phyloP scores from a whole-genome alignment of 2,888 invertebrate genomes.

The Allolobophora icterica region DNA sequence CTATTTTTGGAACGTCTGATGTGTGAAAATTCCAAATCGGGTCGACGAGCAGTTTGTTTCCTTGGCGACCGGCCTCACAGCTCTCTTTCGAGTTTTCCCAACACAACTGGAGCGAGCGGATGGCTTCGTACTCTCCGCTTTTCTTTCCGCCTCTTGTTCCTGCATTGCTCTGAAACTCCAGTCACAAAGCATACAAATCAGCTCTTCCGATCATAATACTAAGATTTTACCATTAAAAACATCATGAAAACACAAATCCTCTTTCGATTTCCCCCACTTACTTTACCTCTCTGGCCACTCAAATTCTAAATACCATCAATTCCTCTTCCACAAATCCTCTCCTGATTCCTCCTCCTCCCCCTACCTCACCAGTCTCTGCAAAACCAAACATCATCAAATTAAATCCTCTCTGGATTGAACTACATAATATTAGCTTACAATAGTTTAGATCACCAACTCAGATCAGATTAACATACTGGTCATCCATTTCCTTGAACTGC shows the following conservation, averaged over 20 bases:
- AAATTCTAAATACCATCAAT: no score
- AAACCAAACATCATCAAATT: no score
- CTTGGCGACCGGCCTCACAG: not conserved
- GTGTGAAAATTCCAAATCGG: not conserved
- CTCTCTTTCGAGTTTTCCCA: not conserved
- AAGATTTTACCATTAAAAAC: no score
- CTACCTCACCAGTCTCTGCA: no score
- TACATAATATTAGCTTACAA: not conserved
- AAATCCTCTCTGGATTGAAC: not conserved
- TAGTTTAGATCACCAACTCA: not conserved
- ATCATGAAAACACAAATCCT: no score
- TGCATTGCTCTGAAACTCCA: not conserved
- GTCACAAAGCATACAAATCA: not conserved
- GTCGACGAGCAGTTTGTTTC: not conserved
- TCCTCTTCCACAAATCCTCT: no score
- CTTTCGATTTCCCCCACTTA: no score
- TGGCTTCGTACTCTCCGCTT: not conserved
- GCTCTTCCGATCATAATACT: no score
- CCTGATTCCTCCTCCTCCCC: no score
- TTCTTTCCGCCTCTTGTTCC: not conserved
- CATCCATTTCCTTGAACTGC: not conserved
- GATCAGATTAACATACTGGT: not conserved
- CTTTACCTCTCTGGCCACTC: no score
- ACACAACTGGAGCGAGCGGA: not conserved
- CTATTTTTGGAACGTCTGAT: not conserved